Conservation (phyloP, 1,140 invertebrate species). For the Acromyrmex charruanus region DNA sequence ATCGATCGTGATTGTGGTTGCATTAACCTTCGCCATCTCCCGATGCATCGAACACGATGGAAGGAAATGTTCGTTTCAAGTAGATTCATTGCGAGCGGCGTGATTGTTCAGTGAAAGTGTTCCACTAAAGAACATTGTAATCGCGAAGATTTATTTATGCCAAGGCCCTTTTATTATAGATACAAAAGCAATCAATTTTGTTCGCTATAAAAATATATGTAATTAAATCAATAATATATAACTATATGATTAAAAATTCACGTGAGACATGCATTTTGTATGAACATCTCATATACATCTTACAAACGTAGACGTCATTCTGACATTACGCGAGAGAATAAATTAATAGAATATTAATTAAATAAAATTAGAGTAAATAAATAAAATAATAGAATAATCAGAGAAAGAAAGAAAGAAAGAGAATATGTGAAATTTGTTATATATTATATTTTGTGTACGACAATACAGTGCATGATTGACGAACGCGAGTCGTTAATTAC, state of each 20-base stretch:
- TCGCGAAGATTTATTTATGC: constrained; percentile 51
- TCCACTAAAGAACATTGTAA: constrained; percentile 55
- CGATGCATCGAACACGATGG: constrained; percentile 43
- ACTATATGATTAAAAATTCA: constrained; percentile 18
- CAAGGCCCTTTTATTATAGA: constrained; percentile 44
- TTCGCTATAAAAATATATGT: neutral
- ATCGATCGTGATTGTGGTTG: constrained; percentile 60
- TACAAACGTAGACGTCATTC: neutral
- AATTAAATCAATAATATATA: constrained; percentile 2
- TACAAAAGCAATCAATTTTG: neutral
- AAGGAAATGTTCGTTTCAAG: constrained; percentile 48
- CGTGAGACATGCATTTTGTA: neutral
- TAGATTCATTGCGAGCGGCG: constrained; percentile 57
- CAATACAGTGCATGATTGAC: neutral
- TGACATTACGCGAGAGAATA: neutral
- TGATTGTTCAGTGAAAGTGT: constrained; percentile 63
- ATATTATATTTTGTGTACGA: neutral
- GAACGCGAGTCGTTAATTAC: constrained; percentile 40
- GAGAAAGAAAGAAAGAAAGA: neutral
- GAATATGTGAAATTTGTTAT: neutral
- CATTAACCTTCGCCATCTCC: constrained; percentile 60
- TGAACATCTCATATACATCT: neutral
- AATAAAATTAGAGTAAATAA: constrained; percentile 22
- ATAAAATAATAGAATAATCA: constrained; percentile 17
- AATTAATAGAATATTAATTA: constrained; percentile 19